phyloP scores from a whole-genome alignment of 2,888 invertebrate genomes.

The Athalia rosae region DNA sequence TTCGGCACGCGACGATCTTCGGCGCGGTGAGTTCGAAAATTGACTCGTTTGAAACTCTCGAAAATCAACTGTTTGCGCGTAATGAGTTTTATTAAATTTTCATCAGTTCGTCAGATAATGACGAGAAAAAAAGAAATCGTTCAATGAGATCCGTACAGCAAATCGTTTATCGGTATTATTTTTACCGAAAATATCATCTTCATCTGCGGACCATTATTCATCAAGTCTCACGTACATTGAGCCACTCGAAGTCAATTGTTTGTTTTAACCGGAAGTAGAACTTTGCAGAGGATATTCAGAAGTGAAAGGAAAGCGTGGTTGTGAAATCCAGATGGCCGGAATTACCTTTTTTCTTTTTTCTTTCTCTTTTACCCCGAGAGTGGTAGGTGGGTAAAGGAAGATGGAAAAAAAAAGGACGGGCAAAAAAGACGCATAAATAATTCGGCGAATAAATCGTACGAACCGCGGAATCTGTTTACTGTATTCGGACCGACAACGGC shows the following conservation, averaged over 20 bases:
- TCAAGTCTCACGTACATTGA: not conserved
- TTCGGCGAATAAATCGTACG: too few relatives aligned
- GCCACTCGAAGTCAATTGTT: slow-evolving; percentile 41
- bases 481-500: too few relatives aligned
- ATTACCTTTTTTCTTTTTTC: slow-evolving; percentile 20
- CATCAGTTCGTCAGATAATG: not conserved
- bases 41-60: not conserved
- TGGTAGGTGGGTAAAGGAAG: slow-evolving; percentile 15
- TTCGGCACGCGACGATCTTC: slow-evolving; percentile 28
- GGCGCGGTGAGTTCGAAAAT: not conserved
- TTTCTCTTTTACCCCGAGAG: slow-evolving; percentile 2
- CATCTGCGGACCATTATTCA: not conserved
- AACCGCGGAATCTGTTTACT: too few relatives aligned
- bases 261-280: slow-evolving; percentile 33
- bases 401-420: slow-evolving; percentile 11
- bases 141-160: not conserved
- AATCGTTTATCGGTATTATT: too few relatives aligned
- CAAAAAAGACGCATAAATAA: not conserved
- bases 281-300: slow-evolving; percentile 32
- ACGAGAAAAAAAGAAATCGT: too few relatives aligned
- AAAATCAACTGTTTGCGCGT: too few relatives aligned
- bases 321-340: slow-evolving; percentile 42
- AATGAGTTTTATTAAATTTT: not conserved
- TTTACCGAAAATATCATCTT: not conserved
- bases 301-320: slow-evolving; percentile 34